Evolutionary conservation across 2,888 invertebrate species (phyloP).

Genomic region (Reticulitermes lucifugus): DNA sequence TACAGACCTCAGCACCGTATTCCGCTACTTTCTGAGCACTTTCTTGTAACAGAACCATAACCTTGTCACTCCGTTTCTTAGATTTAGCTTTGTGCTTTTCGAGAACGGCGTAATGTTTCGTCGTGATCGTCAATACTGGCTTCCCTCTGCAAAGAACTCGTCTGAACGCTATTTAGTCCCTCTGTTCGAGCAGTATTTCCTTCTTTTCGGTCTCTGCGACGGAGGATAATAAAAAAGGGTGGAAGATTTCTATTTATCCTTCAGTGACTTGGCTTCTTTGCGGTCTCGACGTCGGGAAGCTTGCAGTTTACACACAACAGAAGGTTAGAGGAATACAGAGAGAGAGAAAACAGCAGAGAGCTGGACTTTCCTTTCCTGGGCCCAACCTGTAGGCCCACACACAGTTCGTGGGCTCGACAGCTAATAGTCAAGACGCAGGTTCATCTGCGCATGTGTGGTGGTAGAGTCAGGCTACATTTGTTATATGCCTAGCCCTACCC

Average conservation of each 20-base stretch:
- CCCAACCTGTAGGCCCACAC: neutral
- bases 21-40: neutral
- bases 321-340: neutral
- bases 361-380: neutral
- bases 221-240: conserved; percentile 1
- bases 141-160: neutral
- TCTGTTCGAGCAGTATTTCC: neutral
- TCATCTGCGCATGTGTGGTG: neutral
- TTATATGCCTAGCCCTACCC: neutral
- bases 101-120: neutral
- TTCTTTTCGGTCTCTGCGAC: neutral
- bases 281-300: neutral
- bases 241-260: conserved; percentile 16
- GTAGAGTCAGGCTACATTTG: neutral
- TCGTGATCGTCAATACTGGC: neutral
- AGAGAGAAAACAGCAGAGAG: neutral
- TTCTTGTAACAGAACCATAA: neutral
- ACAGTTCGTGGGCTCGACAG: neutral
- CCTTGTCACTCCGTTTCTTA: neutral
- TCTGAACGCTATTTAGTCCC: neutral
- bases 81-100: neutral
- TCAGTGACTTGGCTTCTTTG: neutral
- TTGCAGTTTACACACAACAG: conserved; percentile 11
- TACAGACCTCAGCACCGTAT: neutral
- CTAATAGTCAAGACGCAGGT: neutral